Evolutionary conservation across 2,888 invertebrate genomes (phyloP).

Genomic region (Deilephila porcellus): DNA sequence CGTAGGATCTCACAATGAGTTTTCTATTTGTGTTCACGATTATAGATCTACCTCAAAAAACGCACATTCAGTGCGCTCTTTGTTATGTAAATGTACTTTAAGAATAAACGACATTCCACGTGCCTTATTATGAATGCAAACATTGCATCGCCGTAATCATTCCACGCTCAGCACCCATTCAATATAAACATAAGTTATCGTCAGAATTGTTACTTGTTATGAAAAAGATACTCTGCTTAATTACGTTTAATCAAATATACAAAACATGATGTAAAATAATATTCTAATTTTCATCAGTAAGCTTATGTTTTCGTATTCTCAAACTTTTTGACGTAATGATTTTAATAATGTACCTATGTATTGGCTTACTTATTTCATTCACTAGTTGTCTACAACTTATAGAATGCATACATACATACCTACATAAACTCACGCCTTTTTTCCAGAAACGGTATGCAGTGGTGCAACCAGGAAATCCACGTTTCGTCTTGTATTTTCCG

Average conservation of each 20-base stretch:
- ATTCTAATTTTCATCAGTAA: neutral
- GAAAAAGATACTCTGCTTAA: conserved; percentile 26
- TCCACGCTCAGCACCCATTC: conserved; percentile 35
- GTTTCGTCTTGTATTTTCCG: too few species aligned
- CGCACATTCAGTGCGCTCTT: neutral
- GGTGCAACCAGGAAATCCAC: too few species aligned
- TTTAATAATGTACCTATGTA: too few species aligned
- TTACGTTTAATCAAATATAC: conserved; percentile 27
- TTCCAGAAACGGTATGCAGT: too few species aligned
- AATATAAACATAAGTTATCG: conserved; percentile 45
- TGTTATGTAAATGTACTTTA: conserved; percentile 29
- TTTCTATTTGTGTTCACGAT: neutral
- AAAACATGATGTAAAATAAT: conserved; percentile 24
- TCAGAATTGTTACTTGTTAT: conserved; percentile 29
- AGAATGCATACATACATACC: too few species aligned
- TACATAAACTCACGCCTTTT: too few species aligned
- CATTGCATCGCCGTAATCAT: conserved; percentile 33
- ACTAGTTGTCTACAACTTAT: too few species aligned
- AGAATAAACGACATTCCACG: conserved; percentile 35
- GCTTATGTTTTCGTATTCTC: neutral
- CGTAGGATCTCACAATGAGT: neutral
- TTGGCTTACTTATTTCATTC: too few species aligned
- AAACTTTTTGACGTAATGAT: neutral
- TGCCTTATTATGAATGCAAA: neutral
- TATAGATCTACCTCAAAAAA: neutral